Evolutionary conservation across 2,113 vertebrate species (phyloP).

Genomic region (Mellivora capensis): DNA sequence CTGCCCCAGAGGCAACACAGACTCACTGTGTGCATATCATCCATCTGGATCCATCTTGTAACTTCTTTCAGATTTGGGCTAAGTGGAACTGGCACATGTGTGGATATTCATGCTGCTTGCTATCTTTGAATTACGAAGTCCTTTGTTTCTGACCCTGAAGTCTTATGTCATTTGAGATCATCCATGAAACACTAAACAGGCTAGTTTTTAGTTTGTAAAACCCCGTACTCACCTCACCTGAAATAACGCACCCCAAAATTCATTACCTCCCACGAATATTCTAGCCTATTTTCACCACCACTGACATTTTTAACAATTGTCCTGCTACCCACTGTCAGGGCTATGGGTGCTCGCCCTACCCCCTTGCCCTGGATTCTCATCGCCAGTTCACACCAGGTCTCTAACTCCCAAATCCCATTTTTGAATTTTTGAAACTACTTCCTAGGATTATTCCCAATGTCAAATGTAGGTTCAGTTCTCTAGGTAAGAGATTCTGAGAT

Average conservation of each 20-base stretch:
- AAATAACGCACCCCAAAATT: not conserved
- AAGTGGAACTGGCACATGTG: not conserved
- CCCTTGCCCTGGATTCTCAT: not conserved
- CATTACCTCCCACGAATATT: not conserved
- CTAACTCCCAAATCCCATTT: not conserved
- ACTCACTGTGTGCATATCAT: not conserved
- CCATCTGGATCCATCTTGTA: not conserved
- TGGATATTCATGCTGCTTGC: not conserved
- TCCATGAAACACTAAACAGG: not conserved
- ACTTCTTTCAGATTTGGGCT: not conserved
- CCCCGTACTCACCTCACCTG: not conserved
- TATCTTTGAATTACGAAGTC: not conserved
- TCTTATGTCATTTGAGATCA: not conserved
- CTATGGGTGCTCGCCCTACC: not conserved
- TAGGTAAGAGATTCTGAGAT: not conserved
- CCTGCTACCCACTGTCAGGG: not conserved
- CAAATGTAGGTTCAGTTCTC: not conserved
- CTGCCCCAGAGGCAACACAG: not conserved
- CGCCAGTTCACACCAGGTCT: not conserved
- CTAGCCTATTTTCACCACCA: not conserved
- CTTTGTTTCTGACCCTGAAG: too few relatives aligned
- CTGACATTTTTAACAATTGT: not conserved
- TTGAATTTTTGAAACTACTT: not conserved
- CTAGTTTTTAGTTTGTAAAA: not conserved
- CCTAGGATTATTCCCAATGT: not conserved